Evolutionary conservation across 2,113 vertebrate species (phyloP).

Genomic region (Mesoclemmys tuberculata): DNA sequence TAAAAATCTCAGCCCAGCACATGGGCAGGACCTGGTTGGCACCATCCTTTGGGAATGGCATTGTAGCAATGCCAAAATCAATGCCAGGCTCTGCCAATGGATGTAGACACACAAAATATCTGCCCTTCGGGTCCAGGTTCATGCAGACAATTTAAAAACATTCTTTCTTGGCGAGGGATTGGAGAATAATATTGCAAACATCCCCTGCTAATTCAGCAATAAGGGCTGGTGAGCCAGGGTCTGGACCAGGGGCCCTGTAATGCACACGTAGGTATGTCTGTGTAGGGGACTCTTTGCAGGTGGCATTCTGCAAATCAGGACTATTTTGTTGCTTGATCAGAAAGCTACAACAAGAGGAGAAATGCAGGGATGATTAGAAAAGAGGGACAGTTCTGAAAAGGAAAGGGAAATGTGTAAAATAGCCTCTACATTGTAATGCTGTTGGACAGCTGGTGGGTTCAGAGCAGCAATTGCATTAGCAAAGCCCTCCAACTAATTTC

Average conservation of each 20-base stretch:
- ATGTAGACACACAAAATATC: neutral
- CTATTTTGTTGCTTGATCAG: neutral
- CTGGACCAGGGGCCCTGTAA: neutral
- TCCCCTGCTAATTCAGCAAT: accelerated
- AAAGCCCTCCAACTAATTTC: neutral
- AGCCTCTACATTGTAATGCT: accelerated
- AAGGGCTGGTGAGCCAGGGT: accelerated
- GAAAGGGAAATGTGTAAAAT: neutral
- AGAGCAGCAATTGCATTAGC: accelerated
- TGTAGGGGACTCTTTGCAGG: neutral
- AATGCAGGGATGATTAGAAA: neutral
- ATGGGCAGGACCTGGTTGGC: neutral
- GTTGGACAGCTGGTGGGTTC: neutral
- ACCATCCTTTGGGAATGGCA: neutral
- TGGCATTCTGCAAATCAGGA: neutral
- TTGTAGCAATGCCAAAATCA: neutral
- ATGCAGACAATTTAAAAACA: neutral
- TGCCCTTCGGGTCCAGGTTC: neutral
- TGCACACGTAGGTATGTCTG: neutral
- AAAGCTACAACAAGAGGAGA: neutral
- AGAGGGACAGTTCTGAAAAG: neutral
- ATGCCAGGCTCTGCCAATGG: neutral
- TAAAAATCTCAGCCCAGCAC: neutral
- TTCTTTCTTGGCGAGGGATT: accelerated
- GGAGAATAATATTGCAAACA: accelerated